phyloP scores from a whole-genome alignment of 1,140 invertebrate species.

The Polyergus mexicanus region DNA sequence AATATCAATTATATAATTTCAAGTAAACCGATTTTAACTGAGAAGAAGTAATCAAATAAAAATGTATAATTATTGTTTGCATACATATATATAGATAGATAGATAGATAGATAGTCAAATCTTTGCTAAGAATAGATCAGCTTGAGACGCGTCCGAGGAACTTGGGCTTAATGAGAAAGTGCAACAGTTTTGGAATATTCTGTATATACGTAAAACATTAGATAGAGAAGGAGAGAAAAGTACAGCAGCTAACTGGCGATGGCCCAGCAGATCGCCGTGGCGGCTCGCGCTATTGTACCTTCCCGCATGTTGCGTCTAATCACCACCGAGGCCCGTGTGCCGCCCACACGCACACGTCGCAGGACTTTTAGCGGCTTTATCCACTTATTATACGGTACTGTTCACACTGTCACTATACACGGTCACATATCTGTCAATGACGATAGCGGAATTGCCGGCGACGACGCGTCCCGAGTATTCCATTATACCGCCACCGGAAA shows the following conservation, averaged over 20 bases:
- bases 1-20: neutral
- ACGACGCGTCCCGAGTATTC: conserved; percentile 31
- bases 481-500: neutral
- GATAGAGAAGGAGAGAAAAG: conserved; percentile 73
- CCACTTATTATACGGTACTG: conserved; percentile 68
- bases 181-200: conserved; percentile 45
- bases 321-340: conserved; percentile 71
- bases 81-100: neutral
- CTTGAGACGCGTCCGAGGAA: neutral
- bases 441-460: neutral
- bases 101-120: neutral
- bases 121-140: conserved; percentile 22
- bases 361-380: conserved; percentile 60
- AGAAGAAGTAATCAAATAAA: neutral
- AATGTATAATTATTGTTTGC: neutral
- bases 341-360: conserved; percentile 64
- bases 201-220: conserved; percentile 54
- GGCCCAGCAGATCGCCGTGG: conserved; percentile 75
- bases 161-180: conserved; percentile 14
- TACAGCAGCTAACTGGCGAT: conserved; percentile 77
- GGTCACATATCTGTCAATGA: conserved; percentile 20
- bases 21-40: neutral
- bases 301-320: conserved; percentile 77
- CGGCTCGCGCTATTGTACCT: conserved; percentile 76
- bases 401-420: conserved; percentile 65